Evolutionary conservation across 2,888 invertebrate species (phyloP), one percentile per base, ranked within the genome.

Genomic region (Metellina segmentata): DNA sequence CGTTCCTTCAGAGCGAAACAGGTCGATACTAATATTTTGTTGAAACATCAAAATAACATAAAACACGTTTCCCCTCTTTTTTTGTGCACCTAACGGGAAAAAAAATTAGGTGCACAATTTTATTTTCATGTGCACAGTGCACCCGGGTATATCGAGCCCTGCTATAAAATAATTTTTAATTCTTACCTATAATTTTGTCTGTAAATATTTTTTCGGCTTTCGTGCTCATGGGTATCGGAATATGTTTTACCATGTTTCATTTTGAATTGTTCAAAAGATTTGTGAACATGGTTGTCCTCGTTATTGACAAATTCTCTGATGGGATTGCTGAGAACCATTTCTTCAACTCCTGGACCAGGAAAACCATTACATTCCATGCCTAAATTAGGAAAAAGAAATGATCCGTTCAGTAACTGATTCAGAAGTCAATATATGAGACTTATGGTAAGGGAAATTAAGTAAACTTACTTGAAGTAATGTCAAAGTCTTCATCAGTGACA

Each of bases 291-390:
- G 0, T 95, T 95, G 34, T 97, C 97, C 61, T 96, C 95, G 61
- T 96, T 96, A 94, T 97, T 96, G 16, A 99, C 95, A 94, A 97
- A 99, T 95, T 99, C 99, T 93, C 96, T 96, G 97, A 99, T 98
- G 0, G 99, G 99, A 95, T 99, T 99, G 95, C 98, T 98, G 61
- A 94, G 87, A 85, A 97, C 97, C 94, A 96, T 95, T 94, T 97
- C 97, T 19, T 93, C 96, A 7, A 96, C 95, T 0, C 98, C 97
- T 1, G 98, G 98, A 0, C 98, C 98, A 0, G 98, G 98, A 95
- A 98, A 99, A 16, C 96, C 96, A 7, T 94, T 94, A 93, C 95
- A 95, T 6, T 94, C 93, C 11, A 96, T 94, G 90, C 96, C 97
- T 97, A 94, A n/a, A 95, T 94, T 94, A 92, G 70, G 13, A 20